phyloP scores from a whole-genome alignment of 2,797 vertebrate genomes.

The Coilia nasus region DNA sequence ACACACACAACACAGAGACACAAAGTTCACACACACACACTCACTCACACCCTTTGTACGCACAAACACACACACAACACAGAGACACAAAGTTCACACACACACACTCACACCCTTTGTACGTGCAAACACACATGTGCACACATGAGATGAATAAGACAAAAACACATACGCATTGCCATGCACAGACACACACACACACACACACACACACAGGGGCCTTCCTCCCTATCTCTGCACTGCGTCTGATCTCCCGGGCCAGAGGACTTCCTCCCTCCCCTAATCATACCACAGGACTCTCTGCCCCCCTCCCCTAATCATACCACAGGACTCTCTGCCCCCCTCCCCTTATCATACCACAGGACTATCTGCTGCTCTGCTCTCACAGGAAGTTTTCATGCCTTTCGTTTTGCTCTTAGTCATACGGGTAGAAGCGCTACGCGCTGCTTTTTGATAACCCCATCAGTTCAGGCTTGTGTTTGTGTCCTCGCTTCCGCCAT shows the following conservation, averaged over 20 bases:
- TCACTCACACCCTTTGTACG: too few species aligned
- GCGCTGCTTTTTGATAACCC: too few species aligned
- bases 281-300: too few species aligned
- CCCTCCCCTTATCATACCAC: not conserved
- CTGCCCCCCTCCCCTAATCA: too few species aligned
- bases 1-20: not conserved
- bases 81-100: not conserved
- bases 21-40: not conserved
- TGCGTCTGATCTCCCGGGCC: constrained; percentile 47
- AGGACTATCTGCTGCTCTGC: not conserved
- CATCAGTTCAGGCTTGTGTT: not conserved
- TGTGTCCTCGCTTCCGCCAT: not conserved
- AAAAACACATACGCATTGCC: not conserved
- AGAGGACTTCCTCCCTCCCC: constrained; percentile 45
- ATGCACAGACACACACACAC: not conserved
- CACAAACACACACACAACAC: not conserved
- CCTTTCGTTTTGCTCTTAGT: not conserved
- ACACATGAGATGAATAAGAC: not conserved
- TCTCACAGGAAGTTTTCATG: not conserved
- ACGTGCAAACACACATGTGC: constrained; percentile 11
- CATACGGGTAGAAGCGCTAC: not conserved
- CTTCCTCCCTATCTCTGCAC: constrained; percentile 44
- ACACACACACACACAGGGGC: not conserved
- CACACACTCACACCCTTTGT: constrained; percentile 14
- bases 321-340: too few species aligned